Base-by-base conservation (phyloP, 2,797 vertebrate genomes). In the Propithecus perrieri region DNA sequence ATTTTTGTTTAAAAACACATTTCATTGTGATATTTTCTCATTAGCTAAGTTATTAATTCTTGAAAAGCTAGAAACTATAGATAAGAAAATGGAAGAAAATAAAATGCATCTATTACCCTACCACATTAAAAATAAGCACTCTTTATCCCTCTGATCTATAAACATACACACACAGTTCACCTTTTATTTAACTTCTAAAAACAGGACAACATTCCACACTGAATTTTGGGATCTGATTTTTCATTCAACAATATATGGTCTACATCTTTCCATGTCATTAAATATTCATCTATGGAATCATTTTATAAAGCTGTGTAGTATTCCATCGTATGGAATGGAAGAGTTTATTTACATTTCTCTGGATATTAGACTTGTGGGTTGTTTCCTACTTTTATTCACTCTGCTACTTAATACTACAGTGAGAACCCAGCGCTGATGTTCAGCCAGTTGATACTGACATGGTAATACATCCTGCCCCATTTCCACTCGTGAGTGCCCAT, bases 21-120 rank as follows among this genome's bases (percentile, higher is more conserved):
- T 35, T 91, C 57, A 69, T 65, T 91, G 59, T 92, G 79, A 20
- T 95, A 59, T 46, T 94, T 80, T 55, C 41, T 91, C 41, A 46
- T 76, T 84, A 85, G 30, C 63, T 78, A 90, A 95, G 71, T 81
- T 53, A 80, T 75, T 87, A 35, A 38, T 88, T 92, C 83, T 83
- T 88, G 3, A 96, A 81, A 85, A 65, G 69, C 88, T 74, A 69
- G 81, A 94, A 93, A 69, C 48, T 83, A 55, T 2, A 78, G 57
- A 53, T 85, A 88, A 84, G 57, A 67, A 86, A 76, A 72, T 93
- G 57, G 78, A 88, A 88, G 80, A 83, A 93, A 84, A 86, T 74
- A 15, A 9, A 59, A 91, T 80, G 1, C 53, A 81, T 63, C 7
- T 69, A 2, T 92, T 89, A 93, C 28, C 26, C 24, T 57, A 83